Base-by-base conservation (phyloP, 2,113 vertebrate species). In the Halcyon senegalensis region DNA sequence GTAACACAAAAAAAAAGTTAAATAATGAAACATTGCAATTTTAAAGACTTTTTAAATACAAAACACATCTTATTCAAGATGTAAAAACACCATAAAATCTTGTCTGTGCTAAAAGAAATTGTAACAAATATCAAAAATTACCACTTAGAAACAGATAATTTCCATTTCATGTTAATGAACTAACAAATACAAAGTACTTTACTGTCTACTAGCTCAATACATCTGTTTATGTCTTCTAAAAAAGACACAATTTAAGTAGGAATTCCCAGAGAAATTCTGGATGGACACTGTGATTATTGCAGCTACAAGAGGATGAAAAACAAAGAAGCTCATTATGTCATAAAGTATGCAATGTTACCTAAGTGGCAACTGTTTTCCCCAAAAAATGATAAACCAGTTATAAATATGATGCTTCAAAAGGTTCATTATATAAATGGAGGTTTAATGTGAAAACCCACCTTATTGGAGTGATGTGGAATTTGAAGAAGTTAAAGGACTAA, bases 1-100 rank as follows among this genome's bases (percentile, higher is more conserved):
- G 31, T 63, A 95, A 79, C 10, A 46, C 27, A 53, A 91, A 95
- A 96, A 96, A 93, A 94, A 94, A 79, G 81, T 79, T 79, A 90
- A 96, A 80, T 91, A 62, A 41, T 44, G 31, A 69, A 96, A 73
- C 10, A n/a, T 19, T 73, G 33, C 16, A 79, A 37, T 62, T 79
- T 79, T 73, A 62, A 87, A 91, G 50, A 73, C 11, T 33, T 79
- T 58, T 79, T 1, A 83, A 94, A 85, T 59, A 37, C 25, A 85
- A 87, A 96, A n/a, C 21, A 76, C 9, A 79, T 44, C 44, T 59
- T 51, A 60, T 7, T 69, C 35, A 73, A 73, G 53, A 81, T 8
- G 8, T 79, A 53, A 62, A 91, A 93, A 17, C 2, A 13, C 12
- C 19, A 21, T 72, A 75, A 84, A 16, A 28, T 41, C 9, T 89